Evolutionary conservation across 2,888 invertebrate genomes (phyloP).

Genomic region (Trissolcus japonicus): DNA sequence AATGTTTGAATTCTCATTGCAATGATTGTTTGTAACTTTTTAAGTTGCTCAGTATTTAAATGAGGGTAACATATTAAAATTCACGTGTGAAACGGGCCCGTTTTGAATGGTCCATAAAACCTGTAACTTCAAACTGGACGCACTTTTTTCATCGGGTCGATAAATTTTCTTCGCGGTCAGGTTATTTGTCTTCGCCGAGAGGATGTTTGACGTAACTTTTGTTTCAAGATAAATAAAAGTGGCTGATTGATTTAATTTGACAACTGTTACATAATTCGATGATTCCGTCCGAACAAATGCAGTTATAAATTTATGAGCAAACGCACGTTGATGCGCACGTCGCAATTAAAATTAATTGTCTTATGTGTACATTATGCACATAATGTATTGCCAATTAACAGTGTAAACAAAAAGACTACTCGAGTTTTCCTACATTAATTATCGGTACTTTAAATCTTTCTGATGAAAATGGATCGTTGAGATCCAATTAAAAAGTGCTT

Average conservation of each 20-base stretch:
- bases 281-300: slow-evolving; percentile 20
- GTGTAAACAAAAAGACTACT: slow-evolving; percentile 39
- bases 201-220: no score
- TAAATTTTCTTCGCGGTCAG: no score
- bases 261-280: slow-evolving; percentile 15
- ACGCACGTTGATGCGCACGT: slow-evolving; percentile 8
- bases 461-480: slow-evolving; percentile 33
- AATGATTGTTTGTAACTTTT: no score
- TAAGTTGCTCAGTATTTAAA: no score
- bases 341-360: slow-evolving; percentile 45
- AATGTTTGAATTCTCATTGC: no score
- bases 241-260: slow-evolving; percentile 10
- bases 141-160: no score
- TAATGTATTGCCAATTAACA: slow-evolving; percentile 49
- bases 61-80: no score
- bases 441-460: slow-evolving; percentile 34
- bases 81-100: no score
- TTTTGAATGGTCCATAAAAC: no score
- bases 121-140: no score
- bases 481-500: slow-evolving; percentile 46
- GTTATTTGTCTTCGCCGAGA: no score
- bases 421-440: slow-evolving; percentile 44
- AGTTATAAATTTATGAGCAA: slow-evolving; percentile 20
- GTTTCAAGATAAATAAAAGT: background rate
- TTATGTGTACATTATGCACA: slow-evolving; percentile 30